Percentiles rank a stretch among this genome's conserved stretches.
phyloP scores from a whole-genome alignment of 2,888 invertebrate species.

The Pseudanteris insignis region DNA sequence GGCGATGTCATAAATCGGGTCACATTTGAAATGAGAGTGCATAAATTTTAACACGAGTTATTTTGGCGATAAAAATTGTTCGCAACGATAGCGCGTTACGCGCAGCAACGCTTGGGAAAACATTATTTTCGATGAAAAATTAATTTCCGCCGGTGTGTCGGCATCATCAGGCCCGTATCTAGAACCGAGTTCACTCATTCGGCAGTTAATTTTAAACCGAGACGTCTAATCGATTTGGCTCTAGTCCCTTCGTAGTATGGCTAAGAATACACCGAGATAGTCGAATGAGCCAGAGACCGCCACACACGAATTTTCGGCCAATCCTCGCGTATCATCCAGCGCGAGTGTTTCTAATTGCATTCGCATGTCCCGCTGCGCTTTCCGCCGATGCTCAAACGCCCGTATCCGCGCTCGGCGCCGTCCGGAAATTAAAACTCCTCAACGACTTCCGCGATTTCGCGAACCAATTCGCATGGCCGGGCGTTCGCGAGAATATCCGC shows the following conservation, averaged over 20 bases:
- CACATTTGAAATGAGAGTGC: too few relatives aligned
- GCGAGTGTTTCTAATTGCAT: conserved; percentile 33
- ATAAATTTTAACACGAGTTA: too few relatives aligned
- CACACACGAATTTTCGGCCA: conserved; percentile 44
- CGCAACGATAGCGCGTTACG: too few relatives aligned
- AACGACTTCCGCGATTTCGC: not conserved
- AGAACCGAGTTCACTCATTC: conserved; percentile 42
- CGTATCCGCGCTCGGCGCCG: not conserved
- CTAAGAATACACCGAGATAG: conserved; percentile 46
- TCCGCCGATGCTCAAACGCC: too few relatives aligned
- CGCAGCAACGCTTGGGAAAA: too few relatives aligned
- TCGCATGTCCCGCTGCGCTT: not conserved
- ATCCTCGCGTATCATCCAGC: conserved; percentile 39
- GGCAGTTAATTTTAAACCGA: conserved; percentile 48
- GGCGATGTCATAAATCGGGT: too few relatives aligned
- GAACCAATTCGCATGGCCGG: not conserved
- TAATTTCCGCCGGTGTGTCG: too few relatives aligned
- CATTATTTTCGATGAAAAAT: too few relatives aligned
- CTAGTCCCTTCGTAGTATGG: conserved; percentile 45
- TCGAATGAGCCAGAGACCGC: conserved; percentile 44
- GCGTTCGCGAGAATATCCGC: conserved; percentile 11
- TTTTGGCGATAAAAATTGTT: too few relatives aligned
- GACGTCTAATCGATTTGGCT: conserved; percentile 48
- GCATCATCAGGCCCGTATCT: conserved; percentile 43
- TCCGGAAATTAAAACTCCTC: not conserved